Base-by-base conservation (phyloP, 2,888 invertebrate species). In the Sarcophaga caerulescens region DNA sequence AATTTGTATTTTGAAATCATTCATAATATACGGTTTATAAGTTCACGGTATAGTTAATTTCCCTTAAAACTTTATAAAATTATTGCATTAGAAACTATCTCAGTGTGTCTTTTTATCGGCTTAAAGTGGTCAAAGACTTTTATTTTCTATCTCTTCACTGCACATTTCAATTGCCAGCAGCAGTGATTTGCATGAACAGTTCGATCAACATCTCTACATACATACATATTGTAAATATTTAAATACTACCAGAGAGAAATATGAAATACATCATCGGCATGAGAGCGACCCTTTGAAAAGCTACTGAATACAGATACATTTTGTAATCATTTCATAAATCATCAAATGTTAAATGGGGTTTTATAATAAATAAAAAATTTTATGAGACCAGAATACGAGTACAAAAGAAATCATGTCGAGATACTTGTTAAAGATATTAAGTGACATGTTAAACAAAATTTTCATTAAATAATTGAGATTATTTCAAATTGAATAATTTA, bases 281-380 rank as follows among this genome's bases (percentile, higher is more conserved):
- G 62, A 62, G 35, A 47, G 14, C 12, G 84, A 62, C 25, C 45
- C n/a, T 47, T 66, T 19, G 45, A 52, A n/a, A 25, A 25, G 35
- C 35, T 35, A 35, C 35, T 35, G 35, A 35, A 12, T 60, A 52
- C 47, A 74, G 65, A 75, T 47, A 21, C 62, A 73, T 69, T 81
- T 69, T 19, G 23, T 81, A 69, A 81, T 74, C 73, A 85, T 81
- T 85, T 78, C 81, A 85, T 85, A 85, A 85, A 85, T 85, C 85
- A 78, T 74, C 62, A 81, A 81, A 81, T 85, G 71, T 73, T 76
- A 70, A 76, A 77, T 63, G 71, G 60, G n/a, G 25, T 81, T 81
- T 78, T 76, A 63, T 76, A 75, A 73, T 69, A 76, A 84, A 84
- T 66, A 84, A 69, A 23, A 79, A 65, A 75, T 84, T 75, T 14